Percentiles rank a stretch among this genome's conserved stretches.
These are phyloP conservation scores for Cephalophus harveyi DNA, from an alignment of 2,113 vertebrate species.

Conservation along the genomic window DNA sequence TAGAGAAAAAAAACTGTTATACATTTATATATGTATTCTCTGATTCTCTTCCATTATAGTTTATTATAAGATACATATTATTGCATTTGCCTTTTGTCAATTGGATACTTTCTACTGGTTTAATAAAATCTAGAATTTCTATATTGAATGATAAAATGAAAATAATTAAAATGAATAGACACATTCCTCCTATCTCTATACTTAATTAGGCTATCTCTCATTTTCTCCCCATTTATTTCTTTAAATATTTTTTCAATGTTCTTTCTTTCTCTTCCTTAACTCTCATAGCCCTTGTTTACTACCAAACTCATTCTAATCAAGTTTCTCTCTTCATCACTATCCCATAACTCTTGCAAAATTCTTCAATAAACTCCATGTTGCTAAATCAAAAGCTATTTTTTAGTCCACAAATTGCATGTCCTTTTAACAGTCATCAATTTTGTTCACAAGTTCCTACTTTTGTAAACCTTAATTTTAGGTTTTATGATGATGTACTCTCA, in stretches of 20 bases:
- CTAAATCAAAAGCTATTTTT: neutral
- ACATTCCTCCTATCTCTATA: neutral
- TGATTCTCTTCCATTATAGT: neutral
- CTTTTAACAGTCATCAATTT: neutral
- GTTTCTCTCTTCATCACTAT: neutral
- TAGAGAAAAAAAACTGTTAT: neutral
- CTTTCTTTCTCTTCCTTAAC: neutral
- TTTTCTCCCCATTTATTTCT: neutral
- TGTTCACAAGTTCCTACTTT: neutral
- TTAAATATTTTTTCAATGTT: neutral
- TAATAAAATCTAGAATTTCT: neutral
- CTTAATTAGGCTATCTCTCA: neutral
- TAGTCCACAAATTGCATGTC: neutral
- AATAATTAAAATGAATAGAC: neutral
- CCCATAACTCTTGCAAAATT: neutral
- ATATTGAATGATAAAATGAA: neutral
- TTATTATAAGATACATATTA: neutral
- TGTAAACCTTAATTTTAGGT: neutral
- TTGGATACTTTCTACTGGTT: neutral
- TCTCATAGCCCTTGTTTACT: neutral
- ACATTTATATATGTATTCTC: neutral
- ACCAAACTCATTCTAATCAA: neutral
- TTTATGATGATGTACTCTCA: neutral
- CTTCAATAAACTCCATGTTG: neutral
- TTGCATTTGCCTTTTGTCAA: neutral